Evolutionary conservation across 2,797 vertebrate genomes (phyloP).

Genomic region (Cichlasoma orientale): DNA sequence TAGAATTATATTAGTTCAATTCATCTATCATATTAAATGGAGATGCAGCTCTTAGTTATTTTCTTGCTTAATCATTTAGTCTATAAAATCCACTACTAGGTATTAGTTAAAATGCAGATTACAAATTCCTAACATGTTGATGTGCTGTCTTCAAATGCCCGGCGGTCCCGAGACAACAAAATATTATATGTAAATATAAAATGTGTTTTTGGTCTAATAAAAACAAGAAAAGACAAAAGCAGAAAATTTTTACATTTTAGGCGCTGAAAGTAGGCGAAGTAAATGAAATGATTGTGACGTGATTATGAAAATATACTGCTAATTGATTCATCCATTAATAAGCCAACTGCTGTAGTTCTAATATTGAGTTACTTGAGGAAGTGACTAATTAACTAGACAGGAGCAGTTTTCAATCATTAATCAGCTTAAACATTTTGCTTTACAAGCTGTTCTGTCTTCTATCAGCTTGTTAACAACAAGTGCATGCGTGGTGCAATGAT

Average conservation of each 20-base stretch:
- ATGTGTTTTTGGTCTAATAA: neutral
- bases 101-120: neutral
- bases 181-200: neutral
- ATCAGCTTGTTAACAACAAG: constrained; percentile 44
- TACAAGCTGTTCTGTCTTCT: constrained; percentile 1
- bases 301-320: neutral
- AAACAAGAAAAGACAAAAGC: neutral
- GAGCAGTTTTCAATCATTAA: neutral
- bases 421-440: neutral
- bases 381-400: neutral
- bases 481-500: constrained; percentile 30
- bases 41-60: neutral
- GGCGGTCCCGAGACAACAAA: neutral
- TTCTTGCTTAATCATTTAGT: neutral
- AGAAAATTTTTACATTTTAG: neutral
- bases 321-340: neutral
- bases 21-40: neutral
- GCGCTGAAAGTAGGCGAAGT: neutral
- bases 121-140: neutral
- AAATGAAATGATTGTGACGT: neutral
- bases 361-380: neutral
- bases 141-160: neutral
- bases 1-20: neutral
- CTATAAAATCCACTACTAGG: neutral
- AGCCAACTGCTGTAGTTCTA: neutral